A percentile compares a stretch with the other conserved stretches of the same genome.
These are phyloP conservation scores for Eupithecia abbreviata DNA, from an alignment of 2,888 invertebrate species.

Conservation along the genomic window DNA sequence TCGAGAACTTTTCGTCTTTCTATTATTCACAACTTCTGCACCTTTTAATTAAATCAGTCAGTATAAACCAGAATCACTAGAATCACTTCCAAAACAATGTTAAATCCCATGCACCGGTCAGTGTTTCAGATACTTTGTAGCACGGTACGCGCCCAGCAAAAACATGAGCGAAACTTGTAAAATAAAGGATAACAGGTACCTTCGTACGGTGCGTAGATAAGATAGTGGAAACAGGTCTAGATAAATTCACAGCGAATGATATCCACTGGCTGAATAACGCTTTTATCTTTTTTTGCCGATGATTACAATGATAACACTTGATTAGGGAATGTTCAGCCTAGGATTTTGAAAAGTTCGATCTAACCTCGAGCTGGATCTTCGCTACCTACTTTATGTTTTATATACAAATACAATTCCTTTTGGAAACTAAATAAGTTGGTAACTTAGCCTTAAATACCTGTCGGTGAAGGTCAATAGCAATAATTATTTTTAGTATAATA, in stretches of 20 bases:
- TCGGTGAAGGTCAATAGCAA: not conserved
- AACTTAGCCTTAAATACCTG: not conserved
- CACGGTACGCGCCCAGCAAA: slow-evolving; percentile 58
- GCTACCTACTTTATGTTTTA: not conserved
- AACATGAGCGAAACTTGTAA: slow-evolving; percentile 60
- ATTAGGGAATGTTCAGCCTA: slow-evolving; percentile 57
- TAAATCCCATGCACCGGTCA: not conserved
- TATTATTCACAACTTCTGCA: slow-evolving; percentile 26
- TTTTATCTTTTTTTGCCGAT: slow-evolving; percentile 68
- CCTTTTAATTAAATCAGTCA: slow-evolving; percentile 19
- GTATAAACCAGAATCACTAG: slow-evolving; percentile 16
- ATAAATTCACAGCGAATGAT: slow-evolving; percentile 78
- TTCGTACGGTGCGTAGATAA: slow-evolving; percentile 60
- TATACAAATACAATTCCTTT: not conserved
- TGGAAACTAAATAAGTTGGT: not conserved
- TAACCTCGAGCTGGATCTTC: not conserved
- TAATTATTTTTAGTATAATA: not conserved
- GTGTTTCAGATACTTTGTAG: not conserved
- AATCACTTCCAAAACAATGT: slow-evolving; percentile 15
- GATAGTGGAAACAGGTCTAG: slow-evolving; percentile 83
- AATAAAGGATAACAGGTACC: slow-evolving; percentile 69
- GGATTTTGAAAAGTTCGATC: not conserved
- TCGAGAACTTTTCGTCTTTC: slow-evolving; percentile 43
- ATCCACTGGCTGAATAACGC: slow-evolving; percentile 54
- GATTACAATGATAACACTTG: slow-evolving; percentile 73